These are phyloP conservation scores for Albula glossodonta DNA, from an alignment of 2,113 vertebrate species.

Conservation along the genomic window DNA sequence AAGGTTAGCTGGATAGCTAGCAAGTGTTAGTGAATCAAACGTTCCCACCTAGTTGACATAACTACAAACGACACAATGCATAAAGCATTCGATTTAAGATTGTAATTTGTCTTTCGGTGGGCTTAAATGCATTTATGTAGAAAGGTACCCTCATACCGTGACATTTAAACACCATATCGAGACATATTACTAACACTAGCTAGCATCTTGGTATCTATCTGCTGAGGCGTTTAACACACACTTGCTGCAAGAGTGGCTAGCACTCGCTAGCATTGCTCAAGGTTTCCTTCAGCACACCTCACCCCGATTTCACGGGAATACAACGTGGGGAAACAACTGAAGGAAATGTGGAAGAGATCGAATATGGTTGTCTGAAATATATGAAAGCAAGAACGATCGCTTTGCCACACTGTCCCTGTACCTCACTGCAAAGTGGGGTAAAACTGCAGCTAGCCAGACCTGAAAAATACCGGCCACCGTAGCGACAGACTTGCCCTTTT, in stretches of 20 bases:
- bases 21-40: too few relatives aligned
- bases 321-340: not conserved
- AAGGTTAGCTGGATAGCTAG: too few relatives aligned
- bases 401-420: not conserved
- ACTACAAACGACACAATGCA: too few relatives aligned
- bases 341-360: not conserved
- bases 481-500: conserved; percentile 1
- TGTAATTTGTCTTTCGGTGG: too few relatives aligned
- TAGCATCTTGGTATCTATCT: not conserved
- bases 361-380: not conserved
- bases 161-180: not conserved
- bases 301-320: not conserved
- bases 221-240: not conserved
- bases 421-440: not conserved
- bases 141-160: not conserved
- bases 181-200: not conserved
- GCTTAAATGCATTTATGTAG: too few relatives aligned
- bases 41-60: not conserved
- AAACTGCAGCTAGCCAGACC: not conserved
- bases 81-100: too few relatives aligned
- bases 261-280: not conserved
- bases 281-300: not conserved
- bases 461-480: not conserved
- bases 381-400: not conserved
- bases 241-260: not conserved